These are phyloP conservation scores for Albula goreensis DNA, from an alignment of 2,113 vertebrate genomes.

Conservation along the genomic window DNA sequence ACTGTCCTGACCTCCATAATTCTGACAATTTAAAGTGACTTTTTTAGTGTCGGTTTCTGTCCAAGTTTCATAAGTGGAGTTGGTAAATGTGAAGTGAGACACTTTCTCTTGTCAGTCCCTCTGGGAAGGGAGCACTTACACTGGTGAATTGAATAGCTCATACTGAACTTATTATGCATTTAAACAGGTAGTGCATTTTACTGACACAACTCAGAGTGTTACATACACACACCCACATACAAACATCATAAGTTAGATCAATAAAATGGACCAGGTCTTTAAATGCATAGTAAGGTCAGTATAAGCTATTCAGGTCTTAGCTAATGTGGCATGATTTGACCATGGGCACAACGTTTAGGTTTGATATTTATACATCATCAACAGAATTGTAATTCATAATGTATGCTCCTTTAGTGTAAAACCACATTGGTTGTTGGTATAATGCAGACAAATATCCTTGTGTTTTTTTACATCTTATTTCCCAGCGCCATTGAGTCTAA, in stretches of 20 bases:
- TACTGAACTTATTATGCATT: neutral
- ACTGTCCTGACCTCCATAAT: slow-evolving; percentile 29
- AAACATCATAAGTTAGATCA: too few species aligned
- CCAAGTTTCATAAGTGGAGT: slow-evolving; percentile 31
- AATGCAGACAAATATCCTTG: neutral
- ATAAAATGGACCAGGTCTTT: too few species aligned
- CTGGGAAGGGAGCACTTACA: neutral
- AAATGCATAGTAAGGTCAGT: too few species aligned
- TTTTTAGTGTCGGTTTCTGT: slow-evolving; percentile 15
- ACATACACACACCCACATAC: neutral
- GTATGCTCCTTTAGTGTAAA: neutral
- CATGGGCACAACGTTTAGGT: neutral
- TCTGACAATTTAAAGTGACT: slow-evolving; percentile 33
- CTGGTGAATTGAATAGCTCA: neutral
- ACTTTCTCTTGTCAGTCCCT: neutral
- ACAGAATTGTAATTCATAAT: neutral
- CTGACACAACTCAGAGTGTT: neutral
- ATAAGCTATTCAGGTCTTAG: neutral
- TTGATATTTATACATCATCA: neutral
- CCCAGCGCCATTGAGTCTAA: neutral
- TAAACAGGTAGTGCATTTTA: neutral
- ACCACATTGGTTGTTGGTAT: neutral
- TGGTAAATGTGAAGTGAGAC: slow-evolving; percentile 16
- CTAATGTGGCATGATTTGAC: neutral
- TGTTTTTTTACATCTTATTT: neutral